Percentiles rank a stretch among this genome's conserved stretches.
These are phyloP conservation scores for Laspeyria flexula DNA, from an alignment of 2,888 invertebrate species.

Conservation along the genomic window DNA sequence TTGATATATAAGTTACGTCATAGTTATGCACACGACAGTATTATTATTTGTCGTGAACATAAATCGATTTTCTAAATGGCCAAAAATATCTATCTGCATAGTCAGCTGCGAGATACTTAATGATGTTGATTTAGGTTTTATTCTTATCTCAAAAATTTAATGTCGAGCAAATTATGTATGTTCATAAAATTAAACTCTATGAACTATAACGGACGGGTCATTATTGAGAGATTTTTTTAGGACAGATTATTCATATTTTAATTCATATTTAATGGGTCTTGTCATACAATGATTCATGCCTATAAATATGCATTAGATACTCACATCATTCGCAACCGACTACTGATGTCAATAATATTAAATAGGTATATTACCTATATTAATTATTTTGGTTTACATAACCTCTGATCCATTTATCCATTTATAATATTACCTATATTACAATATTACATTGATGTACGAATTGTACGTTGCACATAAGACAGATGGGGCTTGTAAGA, in stretches of 20 bases:
- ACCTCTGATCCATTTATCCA: too few relatives aligned
- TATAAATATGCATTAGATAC: slow-evolving; percentile 4
- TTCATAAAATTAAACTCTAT: slow-evolving; percentile 34
- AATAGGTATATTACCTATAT: slow-evolving; percentile 27
- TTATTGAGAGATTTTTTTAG: slow-evolving; percentile 20
- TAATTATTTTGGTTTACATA: slow-evolving; percentile 30
- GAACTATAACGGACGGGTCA: slow-evolving; percentile 15
- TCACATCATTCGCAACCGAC: not conserved
- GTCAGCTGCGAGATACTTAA: slow-evolving; percentile 26
- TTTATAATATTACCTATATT: too few relatives aligned
- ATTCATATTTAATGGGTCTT: slow-evolving; percentile 34
- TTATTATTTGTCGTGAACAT: slow-evolving; percentile 11
- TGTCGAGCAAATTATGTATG: slow-evolving; percentile 23
- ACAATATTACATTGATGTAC: too few relatives aligned
- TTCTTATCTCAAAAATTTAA: slow-evolving; percentile 36
- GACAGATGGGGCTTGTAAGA: too few relatives aligned
- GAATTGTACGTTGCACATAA: too few relatives aligned
- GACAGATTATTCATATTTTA: slow-evolving; percentile 35
- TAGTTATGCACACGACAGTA: slow-evolving; percentile 51
- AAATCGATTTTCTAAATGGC: slow-evolving; percentile 34
- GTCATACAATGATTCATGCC: slow-evolving; percentile 41
- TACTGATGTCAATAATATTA: slow-evolving; percentile 39
- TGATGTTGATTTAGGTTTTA: slow-evolving; percentile 39
- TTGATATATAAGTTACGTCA: slow-evolving; percentile 63
- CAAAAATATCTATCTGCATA: slow-evolving; percentile 18